Conservation (phyloP, 2,888 invertebrate species). For the Drosophila borealis region DNA sequence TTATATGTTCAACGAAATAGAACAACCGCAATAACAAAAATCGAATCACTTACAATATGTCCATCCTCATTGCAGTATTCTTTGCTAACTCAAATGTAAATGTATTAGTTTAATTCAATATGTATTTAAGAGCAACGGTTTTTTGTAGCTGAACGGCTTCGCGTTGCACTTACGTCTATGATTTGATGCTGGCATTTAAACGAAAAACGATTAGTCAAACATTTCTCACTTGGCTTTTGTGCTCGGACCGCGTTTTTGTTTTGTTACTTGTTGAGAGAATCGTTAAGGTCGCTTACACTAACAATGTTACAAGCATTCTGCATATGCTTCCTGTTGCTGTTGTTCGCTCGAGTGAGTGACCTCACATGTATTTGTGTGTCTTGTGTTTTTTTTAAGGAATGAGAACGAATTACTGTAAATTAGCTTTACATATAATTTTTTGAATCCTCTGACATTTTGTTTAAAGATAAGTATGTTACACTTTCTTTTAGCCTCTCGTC, state of each 20-base stretch:
- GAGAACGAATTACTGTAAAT: constrained; percentile 68
- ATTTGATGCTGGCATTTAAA: constrained; percentile 48
- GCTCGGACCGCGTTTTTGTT: constrained; percentile 19
- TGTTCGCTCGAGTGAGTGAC: constrained; percentile 12
- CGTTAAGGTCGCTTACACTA: constrained; percentile 22
- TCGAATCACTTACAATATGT: constrained; percentile 12
- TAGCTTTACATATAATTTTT: constrained; percentile 35
- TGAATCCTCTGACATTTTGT: constrained; percentile 22
- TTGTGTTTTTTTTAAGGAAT: constrained; percentile 58
- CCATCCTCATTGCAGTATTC: background rate
- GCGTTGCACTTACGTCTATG: constrained; percentile 62
- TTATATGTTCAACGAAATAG: background rate
- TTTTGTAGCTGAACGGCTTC: background rate
- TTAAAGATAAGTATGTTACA: background rate
- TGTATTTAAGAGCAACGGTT: background rate
- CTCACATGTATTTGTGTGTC: constrained; percentile 4
- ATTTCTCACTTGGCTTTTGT: constrained; percentile 27
- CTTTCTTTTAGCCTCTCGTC: constrained; percentile 7
- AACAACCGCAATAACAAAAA: background rate
- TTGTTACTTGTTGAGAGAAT: constrained; percentile 13
- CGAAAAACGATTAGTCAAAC: constrained; percentile 68
- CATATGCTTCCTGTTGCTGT: constrained; percentile 9
- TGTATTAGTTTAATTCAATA: constrained; percentile 15
- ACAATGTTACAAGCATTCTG: constrained; percentile 26
- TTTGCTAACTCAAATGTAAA: background rate